Evolutionary conservation across 2,113 vertebrate species (phyloP).

Genomic region (Chunga burmeisteri): DNA sequence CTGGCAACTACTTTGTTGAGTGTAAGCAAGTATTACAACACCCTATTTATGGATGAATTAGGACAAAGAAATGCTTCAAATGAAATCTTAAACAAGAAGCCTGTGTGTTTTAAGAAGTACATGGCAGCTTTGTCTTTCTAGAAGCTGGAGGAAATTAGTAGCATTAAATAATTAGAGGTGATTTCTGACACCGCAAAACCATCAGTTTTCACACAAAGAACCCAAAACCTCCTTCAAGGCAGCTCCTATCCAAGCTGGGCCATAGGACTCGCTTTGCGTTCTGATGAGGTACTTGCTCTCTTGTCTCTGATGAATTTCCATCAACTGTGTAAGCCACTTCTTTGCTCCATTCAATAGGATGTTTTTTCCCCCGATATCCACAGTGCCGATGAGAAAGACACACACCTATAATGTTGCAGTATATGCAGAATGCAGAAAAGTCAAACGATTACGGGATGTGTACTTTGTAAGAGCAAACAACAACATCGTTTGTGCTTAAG

Average conservation of each 20-base stretch:
- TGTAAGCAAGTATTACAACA: conserved; percentile 24
- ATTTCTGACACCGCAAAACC: conserved; percentile 22
- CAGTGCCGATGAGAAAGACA: neutral
- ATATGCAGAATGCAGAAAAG: neutral
- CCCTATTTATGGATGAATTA: conserved; percentile 17
- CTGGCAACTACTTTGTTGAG: neutral
- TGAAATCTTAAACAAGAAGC: neutral
- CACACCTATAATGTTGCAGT: neutral
- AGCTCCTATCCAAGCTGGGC: neutral
- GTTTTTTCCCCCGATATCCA: neutral
- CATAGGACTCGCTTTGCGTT: neutral
- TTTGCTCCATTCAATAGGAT: neutral
- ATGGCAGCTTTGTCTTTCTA: neutral
- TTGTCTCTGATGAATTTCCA: neutral
- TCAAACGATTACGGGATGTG: neutral
- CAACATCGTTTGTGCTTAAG: neutral
- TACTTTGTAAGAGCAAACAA: neutral
- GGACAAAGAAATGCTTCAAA: conserved; percentile 29
- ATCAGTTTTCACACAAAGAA: neutral
- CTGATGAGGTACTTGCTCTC: neutral
- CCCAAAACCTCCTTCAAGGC: neutral
- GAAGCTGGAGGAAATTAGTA: conserved; percentile 56
- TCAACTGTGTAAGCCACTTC: neutral
- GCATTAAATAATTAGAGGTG: conserved; percentile 47
- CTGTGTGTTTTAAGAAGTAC: neutral